Evolutionary conservation across 2,113 vertebrate species (phyloP), one percentile per base, ranked within the genome.

Genomic region (Oreotrochilus melanogaster): DNA sequence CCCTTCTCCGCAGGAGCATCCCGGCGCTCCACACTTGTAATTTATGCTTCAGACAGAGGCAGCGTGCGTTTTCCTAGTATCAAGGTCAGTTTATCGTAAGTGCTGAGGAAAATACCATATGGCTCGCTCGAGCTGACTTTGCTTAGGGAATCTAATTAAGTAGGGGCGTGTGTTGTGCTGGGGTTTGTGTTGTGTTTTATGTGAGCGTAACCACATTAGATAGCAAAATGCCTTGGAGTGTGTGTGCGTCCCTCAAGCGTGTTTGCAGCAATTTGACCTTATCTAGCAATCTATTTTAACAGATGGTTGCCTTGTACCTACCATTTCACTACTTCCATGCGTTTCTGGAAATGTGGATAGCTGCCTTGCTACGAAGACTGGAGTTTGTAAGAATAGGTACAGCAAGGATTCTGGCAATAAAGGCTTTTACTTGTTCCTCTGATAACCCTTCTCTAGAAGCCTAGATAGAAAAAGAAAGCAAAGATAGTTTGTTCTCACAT

Each of bases 1-100:
- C 54, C 78, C 57, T 18, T 22, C 57, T 78, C 61, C 28, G 2
- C 50, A 7, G 43, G 75, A 80, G 70, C 87, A 86, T 73, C 82
- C 71, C 56, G 19, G n/a, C 75, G 11, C 66, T 69, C 78, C 23
- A n/a, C 8, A 24, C 81, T 62, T 50, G 54, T 62, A 19, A 73
- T 86, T 53, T 51, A 14, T 62, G 82, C 67, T 35, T 67, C 75
- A 18, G 74, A 31, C 67, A 27, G 51, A 27, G 51, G 92, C 94
- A 62, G 83, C 78, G 31, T 70, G 90, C 73, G 11, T 75, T 95
- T 96, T 37, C 45, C 64, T 60, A 66, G 74, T 64, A 94, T 94
- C 94, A 97, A 96, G 96, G 97, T 96, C 96, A 96, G 92, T 82
- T 94, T 85, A 78, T 92, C 47, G 93, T 78, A 88, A 47, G 47